Evolutionary conservation across 2,113 vertebrate species (phyloP).

Genomic region (Diadophis punctatus): DNA sequence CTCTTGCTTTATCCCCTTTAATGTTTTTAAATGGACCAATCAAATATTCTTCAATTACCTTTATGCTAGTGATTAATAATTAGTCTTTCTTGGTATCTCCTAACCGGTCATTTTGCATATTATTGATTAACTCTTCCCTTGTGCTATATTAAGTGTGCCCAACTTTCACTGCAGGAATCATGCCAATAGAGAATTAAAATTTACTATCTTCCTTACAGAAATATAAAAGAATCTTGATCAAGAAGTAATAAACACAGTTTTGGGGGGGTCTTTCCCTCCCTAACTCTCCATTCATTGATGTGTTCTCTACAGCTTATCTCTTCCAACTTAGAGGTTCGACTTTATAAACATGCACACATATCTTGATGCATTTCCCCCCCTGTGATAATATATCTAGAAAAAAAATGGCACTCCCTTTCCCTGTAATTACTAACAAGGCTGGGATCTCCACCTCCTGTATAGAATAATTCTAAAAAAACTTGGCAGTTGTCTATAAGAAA

Average conservation of each 20-base stretch:
- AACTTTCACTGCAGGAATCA: slow-evolving; percentile 4
- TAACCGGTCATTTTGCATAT: slow-evolving; percentile 2
- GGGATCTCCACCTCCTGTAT: background rate
- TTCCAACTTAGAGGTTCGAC: background rate
- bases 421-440: background rate
- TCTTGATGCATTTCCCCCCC: background rate
- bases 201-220: slow-evolving; percentile 18
- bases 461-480: background rate
- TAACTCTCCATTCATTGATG: background rate
- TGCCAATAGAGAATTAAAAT: slow-evolving; percentile 26
- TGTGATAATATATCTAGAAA: background rate
- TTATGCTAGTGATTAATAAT: slow-evolving; percentile 15
- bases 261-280: background rate
- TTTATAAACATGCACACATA: background rate
- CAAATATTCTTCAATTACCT: slow-evolving; percentile 11
- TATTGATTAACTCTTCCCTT: slow-evolving; percentile 12
- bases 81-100: background rate
- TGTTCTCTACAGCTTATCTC: background rate
- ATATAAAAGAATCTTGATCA: slow-evolving; percentile 10
- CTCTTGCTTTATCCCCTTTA: background rate
- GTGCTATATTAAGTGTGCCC: slow-evolving; percentile 14
- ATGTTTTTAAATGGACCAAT: background rate
- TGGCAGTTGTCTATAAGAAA: background rate
- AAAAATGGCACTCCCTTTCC: background rate
- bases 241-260: background rate